Conservation (phyloP, 2,113 vertebrate genomes). For the Sphaerodactylus townsendi region DNA sequence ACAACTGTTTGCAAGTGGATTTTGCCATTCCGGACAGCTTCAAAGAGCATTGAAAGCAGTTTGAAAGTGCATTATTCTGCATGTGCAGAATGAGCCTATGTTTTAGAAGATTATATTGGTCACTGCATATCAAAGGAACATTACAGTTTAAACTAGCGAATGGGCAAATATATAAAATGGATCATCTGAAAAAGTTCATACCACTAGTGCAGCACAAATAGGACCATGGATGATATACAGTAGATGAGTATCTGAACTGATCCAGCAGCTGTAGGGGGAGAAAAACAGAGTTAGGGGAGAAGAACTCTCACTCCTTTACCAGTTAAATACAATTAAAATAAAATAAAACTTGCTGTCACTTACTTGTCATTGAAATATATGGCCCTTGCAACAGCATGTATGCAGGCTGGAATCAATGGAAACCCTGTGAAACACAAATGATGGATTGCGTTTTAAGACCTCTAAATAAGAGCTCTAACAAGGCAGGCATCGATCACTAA, state of each 20-base stretch:
- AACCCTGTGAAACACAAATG: slow-evolving; percentile 80
- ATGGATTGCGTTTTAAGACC: slow-evolving; percentile 6
- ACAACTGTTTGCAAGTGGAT: no score
- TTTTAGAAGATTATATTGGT: neutral
- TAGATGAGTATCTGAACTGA: slow-evolving; percentile 94
- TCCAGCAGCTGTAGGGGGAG: slow-evolving; percentile 88
- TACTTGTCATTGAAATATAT: slow-evolving; percentile 98
- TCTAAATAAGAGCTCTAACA: neutral
- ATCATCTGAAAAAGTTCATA: slow-evolving; percentile 67
- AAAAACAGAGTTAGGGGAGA: slow-evolving; percentile 26
- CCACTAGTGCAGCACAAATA: slow-evolving; percentile 94
- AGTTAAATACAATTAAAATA: no score
- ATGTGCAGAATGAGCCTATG: no score
- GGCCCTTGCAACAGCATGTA: slow-evolving; percentile 90
- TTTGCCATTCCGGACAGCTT: no score
- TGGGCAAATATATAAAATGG: neutral
- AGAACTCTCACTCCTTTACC: neutral
- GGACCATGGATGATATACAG: slow-evolving; percentile 98
- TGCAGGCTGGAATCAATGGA: slow-evolving; percentile 90
- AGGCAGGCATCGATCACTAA: neutral
- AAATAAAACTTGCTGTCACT: slow-evolving; percentile 54
- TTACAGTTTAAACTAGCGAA: neutral
- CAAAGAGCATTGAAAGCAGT: no score
- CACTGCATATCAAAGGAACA: neutral
- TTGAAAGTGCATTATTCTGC: no score